Conservation (phyloP, 2,797 vertebrate genomes). For the Meda fulgida region DNA sequence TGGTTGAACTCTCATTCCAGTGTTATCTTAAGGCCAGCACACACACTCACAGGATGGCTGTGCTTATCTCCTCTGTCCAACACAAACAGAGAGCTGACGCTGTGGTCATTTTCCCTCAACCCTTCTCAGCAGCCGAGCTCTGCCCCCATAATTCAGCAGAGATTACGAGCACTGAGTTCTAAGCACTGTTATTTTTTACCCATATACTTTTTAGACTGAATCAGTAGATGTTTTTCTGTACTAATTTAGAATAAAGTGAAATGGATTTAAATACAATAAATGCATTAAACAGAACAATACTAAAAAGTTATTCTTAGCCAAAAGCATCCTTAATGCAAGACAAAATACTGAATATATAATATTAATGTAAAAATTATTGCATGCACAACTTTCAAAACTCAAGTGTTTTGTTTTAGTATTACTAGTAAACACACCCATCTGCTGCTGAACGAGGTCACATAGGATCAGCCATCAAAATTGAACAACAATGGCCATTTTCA, state of each 20-base stretch:
- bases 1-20: conserved; percentile 56
- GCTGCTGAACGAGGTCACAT: background rate
- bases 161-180: background rate
- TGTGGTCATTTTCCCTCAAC: conserved; percentile 43
- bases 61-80: conserved; percentile 62
- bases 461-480: background rate
- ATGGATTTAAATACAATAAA: background rate
- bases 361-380: background rate
- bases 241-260: background rate
- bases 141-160: conserved; percentile 24
- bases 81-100: conserved; percentile 52
- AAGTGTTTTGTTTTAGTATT: background rate
- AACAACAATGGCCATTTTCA: conserved; percentile 3
- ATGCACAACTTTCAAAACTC: background rate
- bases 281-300: too few relatives aligned
- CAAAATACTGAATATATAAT: background rate
- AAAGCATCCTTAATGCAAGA: background rate
- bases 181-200: background rate
- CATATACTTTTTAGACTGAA: background rate
- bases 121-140: conserved; percentile 39
- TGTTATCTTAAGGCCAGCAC: conserved; percentile 59
- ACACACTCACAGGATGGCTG: conserved; percentile 51
- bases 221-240: background rate
- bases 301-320: background rate
- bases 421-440: background rate